A percentile compares a stretch with the other conserved stretches of the same genome.
Evolutionary conservation across 2,113 vertebrate genomes (phyloP).

Genomic region (Ameiurus melas): DNA sequence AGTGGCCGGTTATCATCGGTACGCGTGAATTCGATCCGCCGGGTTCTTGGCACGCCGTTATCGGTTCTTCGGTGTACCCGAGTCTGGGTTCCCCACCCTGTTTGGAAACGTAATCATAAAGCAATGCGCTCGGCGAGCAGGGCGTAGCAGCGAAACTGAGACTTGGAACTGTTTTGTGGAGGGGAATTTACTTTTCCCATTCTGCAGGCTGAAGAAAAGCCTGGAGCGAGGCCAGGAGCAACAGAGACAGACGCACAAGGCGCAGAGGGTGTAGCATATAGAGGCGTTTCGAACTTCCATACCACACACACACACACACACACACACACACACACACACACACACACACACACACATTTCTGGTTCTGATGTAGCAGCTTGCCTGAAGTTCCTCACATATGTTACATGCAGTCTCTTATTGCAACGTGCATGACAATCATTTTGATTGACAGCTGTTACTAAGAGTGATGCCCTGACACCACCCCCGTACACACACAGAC

Average conservation of each 20-base stretch:
- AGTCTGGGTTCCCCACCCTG: constrained; percentile 29
- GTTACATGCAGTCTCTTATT: neutral
- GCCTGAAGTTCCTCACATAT: neutral
- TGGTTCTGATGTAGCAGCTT: neutral
- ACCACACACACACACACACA: constrained; percentile 36
- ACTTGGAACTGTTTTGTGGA: constrained; percentile 13
- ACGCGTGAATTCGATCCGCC: neutral
- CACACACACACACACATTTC: neutral
- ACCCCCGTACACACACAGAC: neutral
- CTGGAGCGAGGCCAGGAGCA: constrained; percentile 25
- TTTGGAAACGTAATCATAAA: constrained; percentile 27
- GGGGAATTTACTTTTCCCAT: constrained; percentile 35
- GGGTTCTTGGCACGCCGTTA: neutral
- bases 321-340: constrained; percentile 31
- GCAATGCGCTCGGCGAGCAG: constrained; percentile 16
- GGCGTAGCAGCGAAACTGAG: constrained; percentile 27
- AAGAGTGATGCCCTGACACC: neutral
- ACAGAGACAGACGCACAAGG: constrained; percentile 26
- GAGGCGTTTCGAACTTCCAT: constrained; percentile 17
- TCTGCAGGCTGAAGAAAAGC: constrained; percentile 31
- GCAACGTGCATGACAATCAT: neutral
- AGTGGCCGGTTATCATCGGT: no score
- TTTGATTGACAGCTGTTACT: constrained; percentile 25
- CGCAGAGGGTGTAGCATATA: neutral
- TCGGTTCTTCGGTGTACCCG: neutral